A percentile compares a stretch with the other conserved stretches of the same genome.
Evolutionary conservation across 2,797 vertebrate species (phyloP).

Genomic region (Cirrhinus mrigala): DNA sequence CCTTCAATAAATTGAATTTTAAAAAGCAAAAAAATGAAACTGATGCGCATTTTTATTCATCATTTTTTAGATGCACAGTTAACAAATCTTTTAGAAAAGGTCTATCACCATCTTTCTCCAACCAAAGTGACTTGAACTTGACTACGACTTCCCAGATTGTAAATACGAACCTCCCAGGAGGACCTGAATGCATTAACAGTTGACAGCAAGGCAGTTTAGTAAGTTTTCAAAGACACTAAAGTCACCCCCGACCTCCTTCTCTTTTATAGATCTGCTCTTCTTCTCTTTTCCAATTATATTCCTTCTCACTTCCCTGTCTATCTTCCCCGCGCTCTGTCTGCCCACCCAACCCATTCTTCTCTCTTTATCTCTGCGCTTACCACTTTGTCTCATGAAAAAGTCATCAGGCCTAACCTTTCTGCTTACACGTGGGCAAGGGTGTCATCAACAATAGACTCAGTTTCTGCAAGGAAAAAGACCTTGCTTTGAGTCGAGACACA

Average conservation of each 20-base stretch:
- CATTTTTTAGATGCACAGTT: no score
- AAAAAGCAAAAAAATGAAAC: no score
- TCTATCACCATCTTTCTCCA: no score
- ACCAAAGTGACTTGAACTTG: no score
- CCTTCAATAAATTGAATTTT: no score
- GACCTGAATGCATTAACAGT: background rate
- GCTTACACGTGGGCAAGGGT: conserved; percentile 66
- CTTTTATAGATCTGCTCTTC: background rate
- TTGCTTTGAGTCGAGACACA: conserved; percentile 72
- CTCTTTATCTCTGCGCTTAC: conserved; percentile 53
- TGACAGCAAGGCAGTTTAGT: background rate
- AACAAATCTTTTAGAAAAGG: no score
- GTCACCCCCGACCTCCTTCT: background rate
- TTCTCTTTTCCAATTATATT: conserved; percentile 17
- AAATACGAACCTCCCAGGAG: background rate
- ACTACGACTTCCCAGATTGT: background rate
- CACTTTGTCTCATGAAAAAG: conserved; percentile 62
- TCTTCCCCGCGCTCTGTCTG: background rate
- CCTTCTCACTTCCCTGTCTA: conserved; percentile 16
- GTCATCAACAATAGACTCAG: conserved; percentile 63
- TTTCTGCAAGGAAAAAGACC: conserved; percentile 63
- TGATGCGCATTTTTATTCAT: no score
- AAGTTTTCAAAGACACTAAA: conserved; percentile 13
- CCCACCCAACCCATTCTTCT: background rate
- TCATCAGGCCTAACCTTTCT: conserved; percentile 69